phyloP scores from a whole-genome alignment of 1,140 invertebrate species.

The Glomeris maerens region DNA sequence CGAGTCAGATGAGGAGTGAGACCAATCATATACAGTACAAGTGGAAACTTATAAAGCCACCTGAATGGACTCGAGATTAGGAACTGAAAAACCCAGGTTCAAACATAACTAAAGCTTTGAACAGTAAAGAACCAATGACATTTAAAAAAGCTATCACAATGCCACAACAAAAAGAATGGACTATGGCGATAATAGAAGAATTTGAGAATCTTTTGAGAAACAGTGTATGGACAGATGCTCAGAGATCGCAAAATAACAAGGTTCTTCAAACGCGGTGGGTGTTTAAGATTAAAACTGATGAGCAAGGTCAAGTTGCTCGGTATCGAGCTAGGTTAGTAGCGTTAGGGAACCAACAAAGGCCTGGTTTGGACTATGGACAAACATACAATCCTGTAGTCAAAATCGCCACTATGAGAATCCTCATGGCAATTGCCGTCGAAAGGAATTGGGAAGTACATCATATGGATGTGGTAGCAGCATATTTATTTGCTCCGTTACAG shows the following conservation, averaged over 20 bases:
- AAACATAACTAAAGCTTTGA: no score
- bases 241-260: conserved; percentile 18
- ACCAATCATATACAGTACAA: no score
- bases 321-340: conserved; percentile 29
- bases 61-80: no score
- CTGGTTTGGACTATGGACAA: conserved; percentile 29
- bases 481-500: conserved; percentile 27
- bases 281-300: conserved; percentile 25
- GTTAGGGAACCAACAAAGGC: conserved; percentile 26
- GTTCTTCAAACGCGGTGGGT: conserved; percentile 26
- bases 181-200: conserved; percentile 28
- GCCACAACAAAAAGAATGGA: conserved; percentile 24
- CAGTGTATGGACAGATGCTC: conserved; percentile 27
- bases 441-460: conserved; percentile 23
- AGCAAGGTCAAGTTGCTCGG: conserved; percentile 23
- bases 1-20: no score
- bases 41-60: no score
- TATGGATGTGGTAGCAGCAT: conserved; percentile 24
- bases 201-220: conserved; percentile 26
- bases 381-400: conserved; percentile 27
- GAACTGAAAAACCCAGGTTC: no score
- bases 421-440: conserved; percentile 22
- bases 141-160: conserved; percentile 24
- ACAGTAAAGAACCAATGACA: no score
- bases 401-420: conserved; percentile 24